Percentiles rank a stretch among this genome's conserved stretches.
phyloP scores from a whole-genome alignment of 1,140 invertebrate species.

The Bombus fervidus region DNA sequence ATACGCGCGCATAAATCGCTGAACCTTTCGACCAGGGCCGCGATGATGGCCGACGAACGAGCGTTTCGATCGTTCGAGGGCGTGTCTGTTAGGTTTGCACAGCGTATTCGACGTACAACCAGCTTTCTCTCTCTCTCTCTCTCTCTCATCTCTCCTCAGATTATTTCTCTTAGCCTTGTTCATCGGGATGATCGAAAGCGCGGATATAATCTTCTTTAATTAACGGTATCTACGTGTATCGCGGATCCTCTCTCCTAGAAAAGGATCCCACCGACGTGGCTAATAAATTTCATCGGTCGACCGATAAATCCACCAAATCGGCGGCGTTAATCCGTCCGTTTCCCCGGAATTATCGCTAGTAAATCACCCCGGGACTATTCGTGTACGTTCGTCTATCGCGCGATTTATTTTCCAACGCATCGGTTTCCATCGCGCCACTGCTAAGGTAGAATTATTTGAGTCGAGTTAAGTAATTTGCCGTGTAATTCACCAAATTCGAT shows the following conservation, averaged over 20 bases:
- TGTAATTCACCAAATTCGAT: neutral
- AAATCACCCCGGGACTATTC: constrained; percentile 15
- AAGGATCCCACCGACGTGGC: constrained; percentile 35
- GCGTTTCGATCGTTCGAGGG: constrained; percentile 37
- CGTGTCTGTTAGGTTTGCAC: constrained; percentile 43
- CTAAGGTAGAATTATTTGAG: neutral
- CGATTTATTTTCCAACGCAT: constrained; percentile 32
- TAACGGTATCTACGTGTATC: constrained; percentile 49
- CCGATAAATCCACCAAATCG: constrained; percentile 51
- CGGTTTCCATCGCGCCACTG: neutral
- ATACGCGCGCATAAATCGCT: constrained; percentile 19
- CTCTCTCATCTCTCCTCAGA: neutral
- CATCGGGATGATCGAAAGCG: constrained; percentile 41
- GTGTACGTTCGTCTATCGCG: neutral
- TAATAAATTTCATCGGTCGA: constrained; percentile 44
- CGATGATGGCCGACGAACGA: constrained; percentile 28
- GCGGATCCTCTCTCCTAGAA: constrained; percentile 31
- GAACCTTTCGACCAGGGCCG: constrained; percentile 6
- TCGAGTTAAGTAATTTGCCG: neutral
- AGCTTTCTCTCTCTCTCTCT: neutral
- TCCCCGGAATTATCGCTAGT: constrained; percentile 45
- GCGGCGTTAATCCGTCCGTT: constrained; percentile 50
- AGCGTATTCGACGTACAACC: neutral
- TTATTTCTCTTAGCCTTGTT: neutral
- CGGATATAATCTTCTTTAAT: constrained; percentile 56